phyloP scores from a whole-genome alignment of 2,888 invertebrate species.

The Seira musarum region DNA sequence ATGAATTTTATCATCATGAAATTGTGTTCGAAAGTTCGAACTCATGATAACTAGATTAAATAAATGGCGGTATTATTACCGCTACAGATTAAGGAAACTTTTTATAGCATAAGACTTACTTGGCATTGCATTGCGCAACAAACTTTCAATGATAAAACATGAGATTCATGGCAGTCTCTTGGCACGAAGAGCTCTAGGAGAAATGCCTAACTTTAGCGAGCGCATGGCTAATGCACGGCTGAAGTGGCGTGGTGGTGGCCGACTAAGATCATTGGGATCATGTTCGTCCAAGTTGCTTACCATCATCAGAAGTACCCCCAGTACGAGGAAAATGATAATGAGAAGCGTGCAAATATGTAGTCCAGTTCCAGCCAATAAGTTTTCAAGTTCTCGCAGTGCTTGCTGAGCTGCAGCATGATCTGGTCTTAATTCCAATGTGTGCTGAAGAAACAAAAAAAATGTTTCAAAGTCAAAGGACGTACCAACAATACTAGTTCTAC shows the following conservation, averaged over 20 bases:
- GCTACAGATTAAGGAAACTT: too few species aligned
- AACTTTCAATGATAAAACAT: background rate
- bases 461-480: too few species aligned
- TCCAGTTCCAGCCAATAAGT: conserved; percentile 81
- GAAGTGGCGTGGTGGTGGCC: conserved; percentile 82
- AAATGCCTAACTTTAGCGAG: conserved; percentile 77
- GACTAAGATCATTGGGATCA: conserved; percentile 75
- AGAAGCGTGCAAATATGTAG: conserved; percentile 89
- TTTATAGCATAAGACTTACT: too few species aligned
- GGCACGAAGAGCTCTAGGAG: conserved; percentile 71
- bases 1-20: too few species aligned
- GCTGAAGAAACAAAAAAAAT: conserved; percentile 71
- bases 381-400: conserved; percentile 87
- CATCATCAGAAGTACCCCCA: conserved; percentile 87
- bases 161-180: conserved; percentile 69
- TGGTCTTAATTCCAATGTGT: conserved; percentile 87
- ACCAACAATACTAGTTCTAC: too few species aligned
- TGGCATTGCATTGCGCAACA: too few species aligned
- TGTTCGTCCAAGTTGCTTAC: conserved; percentile 81
- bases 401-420: conserved; percentile 87
- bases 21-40: too few species aligned
- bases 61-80: too few species aligned
- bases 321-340: conserved; percentile 88
- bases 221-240: conserved; percentile 93
- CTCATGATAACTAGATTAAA: too few species aligned